Conservation (phyloP, 1,140 invertebrate species). For the Choristoneura fumiferana region DNA sequence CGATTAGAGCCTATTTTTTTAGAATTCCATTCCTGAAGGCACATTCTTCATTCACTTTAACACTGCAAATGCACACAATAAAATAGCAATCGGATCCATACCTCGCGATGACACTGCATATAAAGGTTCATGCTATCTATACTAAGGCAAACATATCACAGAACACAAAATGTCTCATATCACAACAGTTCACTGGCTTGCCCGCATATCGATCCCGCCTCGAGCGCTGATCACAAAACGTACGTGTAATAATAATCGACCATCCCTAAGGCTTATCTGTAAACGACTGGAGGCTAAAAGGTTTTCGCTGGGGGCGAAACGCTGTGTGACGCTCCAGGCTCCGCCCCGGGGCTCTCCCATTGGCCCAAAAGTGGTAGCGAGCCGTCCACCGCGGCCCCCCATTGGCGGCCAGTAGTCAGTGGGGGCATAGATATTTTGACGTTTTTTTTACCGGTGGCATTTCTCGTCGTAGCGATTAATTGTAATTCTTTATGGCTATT, state of each 20-base stretch:
- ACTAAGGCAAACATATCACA: slow-evolving; percentile 76
- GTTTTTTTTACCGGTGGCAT: slow-evolving; percentile 71
- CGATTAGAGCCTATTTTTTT: no score
- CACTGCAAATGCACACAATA: slow-evolving; percentile 15
- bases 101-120: slow-evolving; percentile 76
- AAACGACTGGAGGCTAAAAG: slow-evolving; percentile 77
- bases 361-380: slow-evolving; percentile 57
- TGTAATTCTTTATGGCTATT: slow-evolving; percentile 71
- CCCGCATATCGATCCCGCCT: slow-evolving; percentile 42
- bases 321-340: slow-evolving; percentile 61
- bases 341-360: slow-evolving; percentile 66
- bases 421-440: slow-evolving; percentile 65
- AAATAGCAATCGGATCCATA: slow-evolving; percentile 42
- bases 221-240: slow-evolving; percentile 62
- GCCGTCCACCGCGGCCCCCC: slow-evolving; percentile 39
- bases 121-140: slow-evolving; percentile 73
- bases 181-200: slow-evolving; percentile 41
- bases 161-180: slow-evolving; percentile 56
- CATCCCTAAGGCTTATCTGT: slow-evolving; percentile 75
- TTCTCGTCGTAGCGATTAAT: slow-evolving; percentile 68
- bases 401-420: slow-evolving; percentile 58
- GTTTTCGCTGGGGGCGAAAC: slow-evolving; percentile 75
- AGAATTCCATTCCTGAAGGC: no score
- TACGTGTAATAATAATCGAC: slow-evolving; percentile 73
- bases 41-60: no score